Percentiles rank a stretch among this genome's conserved stretches.
These are phyloP conservation scores for Rhinatrema bivittatum DNA, from an alignment of 2,797 vertebrate genomes.

Conservation along the genomic window DNA sequence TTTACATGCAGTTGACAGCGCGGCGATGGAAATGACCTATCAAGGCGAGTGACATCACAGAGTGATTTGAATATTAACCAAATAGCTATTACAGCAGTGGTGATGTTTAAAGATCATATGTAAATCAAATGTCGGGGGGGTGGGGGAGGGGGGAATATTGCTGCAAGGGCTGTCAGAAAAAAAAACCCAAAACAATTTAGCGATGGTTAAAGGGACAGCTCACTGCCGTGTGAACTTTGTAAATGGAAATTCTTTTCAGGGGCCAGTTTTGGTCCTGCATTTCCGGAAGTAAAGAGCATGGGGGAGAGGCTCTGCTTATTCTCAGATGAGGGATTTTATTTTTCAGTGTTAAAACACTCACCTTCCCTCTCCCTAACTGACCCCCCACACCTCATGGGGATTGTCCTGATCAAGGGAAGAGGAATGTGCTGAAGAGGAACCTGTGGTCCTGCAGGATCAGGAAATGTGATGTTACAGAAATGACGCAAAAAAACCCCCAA, in stretches of 20 bases:
- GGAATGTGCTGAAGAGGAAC: no score
- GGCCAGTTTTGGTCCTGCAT: not conserved
- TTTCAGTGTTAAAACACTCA: no score
- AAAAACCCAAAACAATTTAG: conserved; percentile 97
- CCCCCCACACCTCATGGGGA: no score
- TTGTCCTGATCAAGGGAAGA: no score
- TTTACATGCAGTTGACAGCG: conserved; percentile 54
- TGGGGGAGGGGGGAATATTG: conserved; percentile 75
- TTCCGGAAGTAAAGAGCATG: no score
- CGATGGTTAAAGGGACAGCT: conserved; percentile 84
- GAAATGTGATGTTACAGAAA: no score
- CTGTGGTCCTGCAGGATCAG: no score
- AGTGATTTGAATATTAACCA: conserved; percentile 89
- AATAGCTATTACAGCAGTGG: conserved; percentile 72
- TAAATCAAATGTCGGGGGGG: conserved; percentile 94
- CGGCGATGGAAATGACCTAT: conserved; percentile 74
- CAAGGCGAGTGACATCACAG: conserved; percentile 67
- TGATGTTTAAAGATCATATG: conserved; percentile 96
- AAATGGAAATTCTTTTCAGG: conserved; percentile 49
- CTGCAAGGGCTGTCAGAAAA: conserved; percentile 82
- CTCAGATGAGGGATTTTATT: no score
- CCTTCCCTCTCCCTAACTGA: no score
- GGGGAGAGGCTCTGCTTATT: no score
- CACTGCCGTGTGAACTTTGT: conserved; percentile 60
- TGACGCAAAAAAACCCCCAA: no score